A percentile compares a stretch with the other conserved stretches of the same genome.
Conservation (phyloP, 2,888 invertebrate genomes). For the Ceriagrion tenellum region DNA sequence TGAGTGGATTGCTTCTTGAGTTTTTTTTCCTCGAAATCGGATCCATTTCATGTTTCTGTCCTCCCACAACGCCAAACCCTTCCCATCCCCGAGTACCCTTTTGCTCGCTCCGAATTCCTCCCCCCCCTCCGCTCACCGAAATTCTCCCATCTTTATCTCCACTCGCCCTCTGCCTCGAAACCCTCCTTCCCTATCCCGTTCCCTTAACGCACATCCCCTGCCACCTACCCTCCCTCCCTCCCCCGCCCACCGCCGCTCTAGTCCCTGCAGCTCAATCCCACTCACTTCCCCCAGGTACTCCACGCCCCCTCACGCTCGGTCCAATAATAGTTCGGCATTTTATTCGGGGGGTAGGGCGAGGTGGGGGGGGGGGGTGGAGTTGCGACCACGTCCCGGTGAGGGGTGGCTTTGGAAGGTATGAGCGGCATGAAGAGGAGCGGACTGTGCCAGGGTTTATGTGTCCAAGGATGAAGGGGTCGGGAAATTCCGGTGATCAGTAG, state of each 20-base stretch:
- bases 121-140: not conserved
- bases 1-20: not conserved
- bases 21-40: not conserved
- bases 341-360: not conserved
- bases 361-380: not conserved
- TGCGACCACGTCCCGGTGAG: too few relatives aligned
- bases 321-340: conserved; percentile 40
- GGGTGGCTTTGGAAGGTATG: too few relatives aligned
- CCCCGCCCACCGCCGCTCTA: not conserved
- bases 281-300: conserved; percentile 27
- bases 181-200: not conserved
- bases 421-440: not conserved
- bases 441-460: not conserved
- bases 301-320: not conserved
- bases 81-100: not conserved
- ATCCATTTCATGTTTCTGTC: not conserved
- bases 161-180: too few relatives aligned
- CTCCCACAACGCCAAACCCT: not conserved
- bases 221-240: not conserved
- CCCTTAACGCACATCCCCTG: not conserved
- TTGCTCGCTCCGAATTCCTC: not conserved
- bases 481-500: not conserved
- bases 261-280: not conserved
- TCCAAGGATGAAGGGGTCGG: not conserved
- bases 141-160: too few relatives aligned